A percentile compares a stretch with the other conserved stretches of the same genome.
These are phyloP conservation scores for Macropodus opercularis DNA, from an alignment of 2,797 vertebrate species.

Conservation along the genomic window DNA sequence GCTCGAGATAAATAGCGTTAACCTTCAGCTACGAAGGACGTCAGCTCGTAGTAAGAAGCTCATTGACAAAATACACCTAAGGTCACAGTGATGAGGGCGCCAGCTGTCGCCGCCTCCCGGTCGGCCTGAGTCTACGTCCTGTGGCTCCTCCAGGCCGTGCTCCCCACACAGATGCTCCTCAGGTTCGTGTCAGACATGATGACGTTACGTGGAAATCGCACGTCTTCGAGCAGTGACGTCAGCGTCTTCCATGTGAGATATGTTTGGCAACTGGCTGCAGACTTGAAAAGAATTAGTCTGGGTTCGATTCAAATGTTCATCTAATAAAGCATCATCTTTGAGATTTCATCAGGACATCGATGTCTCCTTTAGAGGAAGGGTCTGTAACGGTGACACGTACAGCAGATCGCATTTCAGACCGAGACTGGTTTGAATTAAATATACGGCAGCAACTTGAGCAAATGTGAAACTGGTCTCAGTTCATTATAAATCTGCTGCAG, in stretches of 20 bases:
- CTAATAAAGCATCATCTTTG: neutral
- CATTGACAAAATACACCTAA: neutral
- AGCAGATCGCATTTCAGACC: no score
- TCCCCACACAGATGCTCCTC: neutral
- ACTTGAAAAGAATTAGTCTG: neutral
- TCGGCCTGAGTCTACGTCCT: no score
- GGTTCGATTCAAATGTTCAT: neutral
- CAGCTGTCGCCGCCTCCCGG: no score
- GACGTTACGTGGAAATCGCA: neutral
- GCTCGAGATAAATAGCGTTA: no score
- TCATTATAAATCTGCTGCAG: no score
- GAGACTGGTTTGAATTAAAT: no score
- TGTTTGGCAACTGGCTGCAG: neutral
- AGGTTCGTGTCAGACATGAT: conserved; percentile 6
- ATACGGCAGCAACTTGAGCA: no score
- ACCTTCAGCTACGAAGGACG: neutral
- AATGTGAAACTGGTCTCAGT: no score
- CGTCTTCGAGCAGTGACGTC: neutral
- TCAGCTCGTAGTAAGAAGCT: neutral
- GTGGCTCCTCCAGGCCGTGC: no score
- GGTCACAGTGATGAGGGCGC: neutral
- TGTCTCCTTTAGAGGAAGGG: neutral
- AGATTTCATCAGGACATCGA: neutral
- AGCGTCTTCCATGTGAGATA: neutral
- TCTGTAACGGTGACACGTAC: no score